Evolutionary conservation across 2,113 vertebrate genomes (phyloP), one percentile per base, ranked within the genome.

Genomic region (Petrocephalus microphthalmus): DNA sequence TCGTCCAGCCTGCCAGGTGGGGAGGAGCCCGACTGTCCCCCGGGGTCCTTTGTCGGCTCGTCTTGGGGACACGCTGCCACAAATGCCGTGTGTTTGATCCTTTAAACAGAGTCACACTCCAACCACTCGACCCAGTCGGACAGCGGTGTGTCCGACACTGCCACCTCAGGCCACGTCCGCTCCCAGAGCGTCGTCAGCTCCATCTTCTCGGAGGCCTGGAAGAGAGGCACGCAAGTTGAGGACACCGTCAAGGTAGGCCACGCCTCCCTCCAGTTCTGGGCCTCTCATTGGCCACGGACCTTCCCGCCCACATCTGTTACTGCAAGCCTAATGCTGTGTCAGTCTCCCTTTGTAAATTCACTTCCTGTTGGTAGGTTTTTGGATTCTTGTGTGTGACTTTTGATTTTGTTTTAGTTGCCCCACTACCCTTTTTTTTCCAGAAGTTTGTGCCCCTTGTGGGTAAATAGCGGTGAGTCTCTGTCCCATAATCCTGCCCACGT

Each of bases 121-220:
- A 99, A 97, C 94, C 97, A 99, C 93, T 99, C 97, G 53, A 97
- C 96, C 93, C 98, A 99, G 85, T 99, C 98, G 86, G 98, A 99
- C 91, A 99, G 98, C 20, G 98, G 98, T 1, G 96, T 99, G n/a
- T 99, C 98, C 15, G 98, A 99, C 92, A 97, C 96, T 3, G 96
- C 96, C 56, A 96, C 97, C 29, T 94, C 96, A 25, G 96, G 97
- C 89, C 98, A 99, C 37, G 87, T 95, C 60, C 97, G 98, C 81
- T 98, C 98, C 84, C 98, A 99, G 92, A 99, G 98, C 89, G 96
- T 95, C 0, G 98, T 99, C 93, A 99, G 97, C 93, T 99, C 98
- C 91, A 97, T 99, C 94, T 99, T 99, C 93, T 99, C 98, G 0
- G 98, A 99, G 71, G 98, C 98, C 89, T 99, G 98, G 98, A 99